phyloP scores from a whole-genome alignment of 1,140 invertebrate genomes.

The Leptestheria dahalacensis region DNA sequence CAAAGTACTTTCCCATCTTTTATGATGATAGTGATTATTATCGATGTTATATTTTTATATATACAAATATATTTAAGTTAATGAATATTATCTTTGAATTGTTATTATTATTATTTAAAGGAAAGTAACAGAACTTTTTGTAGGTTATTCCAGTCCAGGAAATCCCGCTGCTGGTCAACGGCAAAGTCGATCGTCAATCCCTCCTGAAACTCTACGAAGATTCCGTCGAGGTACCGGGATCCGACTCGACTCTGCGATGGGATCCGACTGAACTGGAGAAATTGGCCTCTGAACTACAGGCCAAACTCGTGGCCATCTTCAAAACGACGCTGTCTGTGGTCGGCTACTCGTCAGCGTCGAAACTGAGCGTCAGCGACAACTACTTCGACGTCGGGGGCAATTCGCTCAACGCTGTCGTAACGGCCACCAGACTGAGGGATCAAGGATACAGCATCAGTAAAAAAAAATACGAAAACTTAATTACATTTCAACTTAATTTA shows the following conservation, averaged over 20 bases:
- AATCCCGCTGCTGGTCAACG: constrained; percentile 63
- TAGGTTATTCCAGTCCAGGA: constrained; percentile 50
- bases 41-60: no score
- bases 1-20: constrained; percentile 30
- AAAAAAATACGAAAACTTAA: neutral
- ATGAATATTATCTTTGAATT: no score
- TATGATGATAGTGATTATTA: no score
- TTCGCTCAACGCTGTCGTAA: constrained; percentile 67
- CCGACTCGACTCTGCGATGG: neutral
- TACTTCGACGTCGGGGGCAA: constrained; percentile 75
- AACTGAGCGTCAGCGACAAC: constrained; percentile 37
- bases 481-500: no score
- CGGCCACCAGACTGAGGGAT: constrained; percentile 56
- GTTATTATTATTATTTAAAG: neutral
- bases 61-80: no score
- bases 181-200: constrained; percentile 64
- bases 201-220: constrained; percentile 49
- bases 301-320: constrained; percentile 8
- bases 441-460: constrained; percentile 56
- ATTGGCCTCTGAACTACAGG: neutral
- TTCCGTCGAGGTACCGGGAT: neutral
- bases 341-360: constrained; percentile 14
- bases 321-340: constrained; percentile 19
- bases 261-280: neutral
- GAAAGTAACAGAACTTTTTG: constrained; percentile 17